A percentile compares a stretch with the other conserved stretches of the same genome.
These are phyloP conservation scores for Augochlora pura DNA, from an alignment of 1,140 invertebrate species.

Conservation along the genomic window DNA sequence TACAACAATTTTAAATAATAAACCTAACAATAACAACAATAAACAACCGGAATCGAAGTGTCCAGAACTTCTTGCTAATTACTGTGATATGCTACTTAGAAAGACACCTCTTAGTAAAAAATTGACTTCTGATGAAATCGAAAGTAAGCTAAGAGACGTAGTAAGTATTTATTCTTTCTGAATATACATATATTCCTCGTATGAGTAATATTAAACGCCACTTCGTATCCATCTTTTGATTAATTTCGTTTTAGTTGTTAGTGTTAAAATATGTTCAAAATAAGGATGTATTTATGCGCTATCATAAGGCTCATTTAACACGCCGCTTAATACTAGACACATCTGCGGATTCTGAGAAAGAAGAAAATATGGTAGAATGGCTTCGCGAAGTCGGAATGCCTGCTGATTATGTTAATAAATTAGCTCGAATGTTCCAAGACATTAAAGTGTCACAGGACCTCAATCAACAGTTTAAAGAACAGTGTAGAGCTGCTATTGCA, in stretches of 20 bases:
- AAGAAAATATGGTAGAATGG: conserved; percentile 99
- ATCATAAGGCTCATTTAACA: conserved; percentile 99
- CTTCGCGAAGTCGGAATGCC: conserved; percentile 98
- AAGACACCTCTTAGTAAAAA: conserved; percentile 98
- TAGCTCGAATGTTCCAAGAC: conserved; percentile 98
- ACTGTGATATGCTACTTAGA: conserved; percentile 99
- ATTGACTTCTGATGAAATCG: conserved; percentile 98
- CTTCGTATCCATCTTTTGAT: conserved; percentile 18
- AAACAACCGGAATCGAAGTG: conserved; percentile 95
- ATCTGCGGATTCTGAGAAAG: conserved; percentile 99
- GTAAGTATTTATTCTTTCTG: conserved; percentile 78
- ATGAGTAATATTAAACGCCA: not conserved
- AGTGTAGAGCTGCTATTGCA: conserved; percentile 81
- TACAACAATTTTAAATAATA: conserved; percentile 65
- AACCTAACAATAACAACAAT: conserved; percentile 75
- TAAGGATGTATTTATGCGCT: conserved; percentile 99
- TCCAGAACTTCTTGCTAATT: conserved; percentile 99
- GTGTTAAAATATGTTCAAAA: conserved; percentile 99
- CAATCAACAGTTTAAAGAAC: conserved; percentile 95
- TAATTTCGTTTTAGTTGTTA: conserved; percentile 84
- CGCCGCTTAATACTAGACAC: conserved; percentile 96
- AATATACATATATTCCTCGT: conserved; percentile 7
- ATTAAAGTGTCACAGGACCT: conserved; percentile 99
- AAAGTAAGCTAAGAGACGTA: conserved; percentile 94
- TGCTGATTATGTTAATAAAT: conserved; percentile 99